These are phyloP conservation scores for Cheumatopsyche charites DNA, from an alignment of 1,140 invertebrate genomes.

Conservation along the genomic window DNA sequence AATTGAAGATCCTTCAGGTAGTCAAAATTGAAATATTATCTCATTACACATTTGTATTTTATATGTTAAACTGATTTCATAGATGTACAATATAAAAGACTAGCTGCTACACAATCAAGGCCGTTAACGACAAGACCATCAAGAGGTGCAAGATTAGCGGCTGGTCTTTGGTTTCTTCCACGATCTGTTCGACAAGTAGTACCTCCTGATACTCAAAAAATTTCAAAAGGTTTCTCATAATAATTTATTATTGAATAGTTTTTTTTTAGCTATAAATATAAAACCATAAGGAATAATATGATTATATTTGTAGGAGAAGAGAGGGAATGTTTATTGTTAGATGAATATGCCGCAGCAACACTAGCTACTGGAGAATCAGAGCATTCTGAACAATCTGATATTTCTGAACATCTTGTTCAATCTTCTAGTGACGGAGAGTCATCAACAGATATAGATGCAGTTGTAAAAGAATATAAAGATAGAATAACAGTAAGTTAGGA, in stretches of 20 bases:
- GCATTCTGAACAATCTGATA: constrained; percentile 52
- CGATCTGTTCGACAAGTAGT: constrained; percentile 42
- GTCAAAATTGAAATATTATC: not conserved
- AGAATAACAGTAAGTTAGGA: constrained; percentile 56
- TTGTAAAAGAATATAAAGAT: constrained; percentile 64
- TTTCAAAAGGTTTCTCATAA: constrained; percentile 32
- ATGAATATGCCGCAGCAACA: constrained; percentile 59
- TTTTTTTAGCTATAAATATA: too few species aligned
- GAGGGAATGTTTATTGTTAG: constrained; percentile 61
- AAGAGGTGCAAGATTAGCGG: constrained; percentile 40
- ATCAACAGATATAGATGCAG: constrained; percentile 64
- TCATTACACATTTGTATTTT: not conserved
- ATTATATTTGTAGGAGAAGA: too few species aligned
- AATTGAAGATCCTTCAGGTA: constrained; percentile 46
- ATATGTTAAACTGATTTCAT: constrained; percentile 20
- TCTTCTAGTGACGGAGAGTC: constrained; percentile 55
- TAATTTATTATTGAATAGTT: not conserved
- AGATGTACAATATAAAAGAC: constrained; percentile 46
- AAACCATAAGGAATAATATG: too few species aligned
- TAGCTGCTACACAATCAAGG: constrained; percentile 34
- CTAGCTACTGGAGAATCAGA: constrained; percentile 54
- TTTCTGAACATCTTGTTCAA: constrained; percentile 32
- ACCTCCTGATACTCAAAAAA: constrained; percentile 30
- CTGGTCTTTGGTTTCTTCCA: constrained; percentile 48
- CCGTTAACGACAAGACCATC: constrained; percentile 11